phyloP scores from a whole-genome alignment of 1,140 invertebrate species.

The Halesus radiatus region DNA sequence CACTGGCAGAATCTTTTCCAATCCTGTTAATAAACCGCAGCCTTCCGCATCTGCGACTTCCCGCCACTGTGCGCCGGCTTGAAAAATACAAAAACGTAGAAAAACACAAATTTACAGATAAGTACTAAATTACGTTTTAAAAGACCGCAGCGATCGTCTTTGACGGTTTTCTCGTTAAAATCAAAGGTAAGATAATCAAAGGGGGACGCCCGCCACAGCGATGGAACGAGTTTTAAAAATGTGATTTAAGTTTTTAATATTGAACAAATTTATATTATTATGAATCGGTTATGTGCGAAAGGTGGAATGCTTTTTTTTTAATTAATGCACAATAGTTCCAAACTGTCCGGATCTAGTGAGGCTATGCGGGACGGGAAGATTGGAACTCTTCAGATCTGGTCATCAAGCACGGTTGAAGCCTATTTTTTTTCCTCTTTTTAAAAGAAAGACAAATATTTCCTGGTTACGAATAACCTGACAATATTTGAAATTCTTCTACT shows the following conservation, averaged over 20 bases:
- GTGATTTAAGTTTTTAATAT: background rate
- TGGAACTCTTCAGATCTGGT: no score
- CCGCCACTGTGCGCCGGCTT: background rate
- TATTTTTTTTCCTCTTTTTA: no score
- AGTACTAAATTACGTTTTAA: conserved; percentile 8
- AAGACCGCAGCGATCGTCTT: background rate
- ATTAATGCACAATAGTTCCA: no score
- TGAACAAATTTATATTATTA: background rate
- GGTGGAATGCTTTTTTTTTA: no score
- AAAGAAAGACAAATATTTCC: no score
- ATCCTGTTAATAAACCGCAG: background rate
- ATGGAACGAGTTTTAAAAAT: no score
- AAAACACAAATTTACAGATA: conserved; percentile 8
- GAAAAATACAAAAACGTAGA: background rate
- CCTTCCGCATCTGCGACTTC: background rate
- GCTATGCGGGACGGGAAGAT: no score
- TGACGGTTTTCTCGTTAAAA: conserved; percentile 1
- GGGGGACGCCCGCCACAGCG: background rate
- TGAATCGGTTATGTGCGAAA: background rate
- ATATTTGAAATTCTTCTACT: no score
- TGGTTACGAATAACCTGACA: no score
- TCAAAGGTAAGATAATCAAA: conserved; percentile 1
- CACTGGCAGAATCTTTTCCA: background rate
- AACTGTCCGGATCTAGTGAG: no score
- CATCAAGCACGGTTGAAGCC: no score